Conservation (phyloP, 2,888 invertebrate species). For the Diarsia dahlii region DNA sequence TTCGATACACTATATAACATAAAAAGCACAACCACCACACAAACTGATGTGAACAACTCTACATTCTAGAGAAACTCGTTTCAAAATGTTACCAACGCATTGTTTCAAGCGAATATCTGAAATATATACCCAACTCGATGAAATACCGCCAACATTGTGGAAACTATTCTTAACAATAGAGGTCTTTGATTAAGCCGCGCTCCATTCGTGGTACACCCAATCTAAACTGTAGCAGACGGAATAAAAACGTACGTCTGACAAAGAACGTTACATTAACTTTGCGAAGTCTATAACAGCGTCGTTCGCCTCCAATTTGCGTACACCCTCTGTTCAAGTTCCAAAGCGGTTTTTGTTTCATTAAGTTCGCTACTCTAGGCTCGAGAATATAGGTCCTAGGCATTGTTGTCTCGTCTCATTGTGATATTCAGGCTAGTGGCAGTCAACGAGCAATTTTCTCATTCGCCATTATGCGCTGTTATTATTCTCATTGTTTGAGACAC, state of each 20-base stretch:
- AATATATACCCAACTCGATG: slow-evolving; percentile 39
- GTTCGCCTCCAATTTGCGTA: slow-evolving; percentile 78
- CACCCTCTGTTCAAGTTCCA: slow-evolving; percentile 82
- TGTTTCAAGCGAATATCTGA: slow-evolving; percentile 47
- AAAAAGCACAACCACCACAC: slow-evolving; percentile 3
- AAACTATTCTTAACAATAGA: slow-evolving; percentile 52
- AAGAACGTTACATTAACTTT: slow-evolving; percentile 64
- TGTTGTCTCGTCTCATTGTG: slow-evolving; percentile 86
- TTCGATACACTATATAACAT: slow-evolving; percentile 10
- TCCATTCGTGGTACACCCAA: slow-evolving; percentile 35
- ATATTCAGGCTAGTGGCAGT: slow-evolving; percentile 81
- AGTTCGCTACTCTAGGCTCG: slow-evolving; percentile 78
- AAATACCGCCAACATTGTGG: slow-evolving; percentile 32
- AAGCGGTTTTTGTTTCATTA: slow-evolving; percentile 86
- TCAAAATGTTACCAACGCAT: slow-evolving; percentile 36
- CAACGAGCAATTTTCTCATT: slow-evolving; percentile 89
- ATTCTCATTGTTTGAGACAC: slow-evolving; percentile 85
- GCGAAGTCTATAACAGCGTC: slow-evolving; percentile 53
- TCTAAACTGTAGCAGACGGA: slow-evolving; percentile 44
- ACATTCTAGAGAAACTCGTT: slow-evolving; percentile 44
- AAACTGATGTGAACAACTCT: slow-evolving; percentile 32
- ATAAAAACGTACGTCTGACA: slow-evolving; percentile 61
- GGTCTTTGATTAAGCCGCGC: slow-evolving; percentile 54
- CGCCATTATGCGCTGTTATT: slow-evolving; percentile 86
- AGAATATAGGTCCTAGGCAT: slow-evolving; percentile 85